Base-by-base conservation (phyloP, 2,888 invertebrate species). In the Epirrita christyi region DNA sequence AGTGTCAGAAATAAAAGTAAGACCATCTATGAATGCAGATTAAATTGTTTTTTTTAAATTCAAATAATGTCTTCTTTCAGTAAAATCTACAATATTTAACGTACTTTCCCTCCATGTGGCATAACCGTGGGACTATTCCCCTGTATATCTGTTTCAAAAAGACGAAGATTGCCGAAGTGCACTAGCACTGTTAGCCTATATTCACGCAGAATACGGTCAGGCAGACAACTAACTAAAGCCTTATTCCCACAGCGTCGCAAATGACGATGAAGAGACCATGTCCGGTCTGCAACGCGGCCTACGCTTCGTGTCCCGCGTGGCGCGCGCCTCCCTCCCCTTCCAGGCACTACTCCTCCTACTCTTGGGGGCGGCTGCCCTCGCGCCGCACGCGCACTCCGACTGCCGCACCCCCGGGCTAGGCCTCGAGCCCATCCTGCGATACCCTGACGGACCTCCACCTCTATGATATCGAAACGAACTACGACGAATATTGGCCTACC, bases 391-490 rank as follows among this genome's bases (percentile, higher is more conserved):
- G 66, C 95, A 95, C 64, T 97, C 98, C 84, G 96, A 96, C 86
- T 94, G 98, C 80, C 94, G 96, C 70, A 95, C 95, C 97, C 73
- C 95, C 54, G 49, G 96, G 14, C 93, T 95, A 70, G 96, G 96
- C 71, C 93, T 98, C 55, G 96, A 97, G 70, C 98, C 98, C 40
- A 96, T 98, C 86, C 93, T 98, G 70, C 94, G 96, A 58, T 98
- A 98, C 91, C 96, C 97, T 15, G 96, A 98, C 81, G 98, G 98
- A 64, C 98, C 98, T 46, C 99, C 98, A 57, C 98, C 99, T 50
- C 94, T 97, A 60, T 98, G 95, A 88, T 72, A 44, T 55, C 55
- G 63, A 68, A 66, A 55, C 63, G 68, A 72, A 72, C 67, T n/a
- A 36, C 38, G 38, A 38, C 6, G 67, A 62, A 47, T 13, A 11